Evolutionary conservation across 2,888 invertebrate genomes (phyloP).

Genomic region (Bellardia bayeri): DNA sequence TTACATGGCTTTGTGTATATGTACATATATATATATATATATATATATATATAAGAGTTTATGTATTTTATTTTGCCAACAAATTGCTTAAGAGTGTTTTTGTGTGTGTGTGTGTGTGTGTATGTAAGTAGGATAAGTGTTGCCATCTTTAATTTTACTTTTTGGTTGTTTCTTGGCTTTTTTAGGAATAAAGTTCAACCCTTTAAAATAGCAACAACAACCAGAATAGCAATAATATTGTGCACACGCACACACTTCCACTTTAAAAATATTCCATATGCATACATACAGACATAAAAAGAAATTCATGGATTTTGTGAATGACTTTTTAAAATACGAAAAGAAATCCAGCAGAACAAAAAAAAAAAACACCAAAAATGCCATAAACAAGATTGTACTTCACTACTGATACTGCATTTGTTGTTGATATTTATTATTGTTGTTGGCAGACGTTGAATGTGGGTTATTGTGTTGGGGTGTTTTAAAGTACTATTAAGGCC

Average conservation of each 20-base stretch:
- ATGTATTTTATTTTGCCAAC: background rate
- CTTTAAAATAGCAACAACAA: background rate
- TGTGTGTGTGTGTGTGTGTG: background rate
- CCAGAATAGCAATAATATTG: background rate
- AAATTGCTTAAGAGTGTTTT: background rate
- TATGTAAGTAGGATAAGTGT: background rate
- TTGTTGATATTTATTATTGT: background rate
- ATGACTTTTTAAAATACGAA: background rate
- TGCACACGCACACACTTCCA: background rate
- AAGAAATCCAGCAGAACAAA: background rate
- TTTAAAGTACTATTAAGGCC: background rate
- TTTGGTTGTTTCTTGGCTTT: background rate
- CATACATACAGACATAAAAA: background rate
- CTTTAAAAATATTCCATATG: too few species aligned
- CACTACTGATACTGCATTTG: background rate
- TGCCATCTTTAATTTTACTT: background rate
- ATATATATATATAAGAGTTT: too few species aligned
- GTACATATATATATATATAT: too few species aligned
- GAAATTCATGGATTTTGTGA: slow-evolving; percentile 13
- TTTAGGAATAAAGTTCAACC: slow-evolving; percentile 9
- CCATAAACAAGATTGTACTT: slow-evolving; percentile 11
- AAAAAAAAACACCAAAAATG: background rate
- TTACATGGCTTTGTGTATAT: background rate
- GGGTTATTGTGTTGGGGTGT: background rate
- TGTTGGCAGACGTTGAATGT: background rate